phyloP scores from a whole-genome alignment of 2,113 vertebrate species.

The Pionites leucogaster region DNA sequence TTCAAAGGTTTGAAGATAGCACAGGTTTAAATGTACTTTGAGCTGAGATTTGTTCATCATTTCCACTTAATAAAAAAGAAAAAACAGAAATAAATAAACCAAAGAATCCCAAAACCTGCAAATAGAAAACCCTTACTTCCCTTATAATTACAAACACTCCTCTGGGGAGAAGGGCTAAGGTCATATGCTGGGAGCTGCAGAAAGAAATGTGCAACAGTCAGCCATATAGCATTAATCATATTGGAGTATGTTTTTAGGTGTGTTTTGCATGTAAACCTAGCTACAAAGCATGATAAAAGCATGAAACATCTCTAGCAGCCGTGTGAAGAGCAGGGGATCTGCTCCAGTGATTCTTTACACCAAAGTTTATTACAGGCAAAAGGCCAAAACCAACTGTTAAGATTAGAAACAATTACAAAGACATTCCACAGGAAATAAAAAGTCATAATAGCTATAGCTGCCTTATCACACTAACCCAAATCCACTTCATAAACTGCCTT shows the following conservation, averaged over 20 bases:
- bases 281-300: background rate
- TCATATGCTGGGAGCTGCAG: background rate
- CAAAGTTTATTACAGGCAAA: background rate
- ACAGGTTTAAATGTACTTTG: background rate
- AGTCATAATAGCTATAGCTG: background rate
- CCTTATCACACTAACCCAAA: background rate
- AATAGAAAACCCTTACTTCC: background rate
- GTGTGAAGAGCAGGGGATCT: background rate
- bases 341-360: background rate
- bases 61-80: background rate
- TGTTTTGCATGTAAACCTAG: background rate
- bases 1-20: slow-evolving; percentile 1
- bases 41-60: background rate
- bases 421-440: background rate
- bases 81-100: no score
- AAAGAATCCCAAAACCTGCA: background rate
- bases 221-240: background rate
- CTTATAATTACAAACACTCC: background rate
- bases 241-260: background rate
- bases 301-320: background rate
- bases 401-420: background rate
- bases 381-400: background rate
- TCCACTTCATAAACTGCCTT: background rate
- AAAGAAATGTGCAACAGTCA: background rate
- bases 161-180: background rate